Conservation (phyloP, 2,113 vertebrate species). For the Catharus fuscescens region DNA sequence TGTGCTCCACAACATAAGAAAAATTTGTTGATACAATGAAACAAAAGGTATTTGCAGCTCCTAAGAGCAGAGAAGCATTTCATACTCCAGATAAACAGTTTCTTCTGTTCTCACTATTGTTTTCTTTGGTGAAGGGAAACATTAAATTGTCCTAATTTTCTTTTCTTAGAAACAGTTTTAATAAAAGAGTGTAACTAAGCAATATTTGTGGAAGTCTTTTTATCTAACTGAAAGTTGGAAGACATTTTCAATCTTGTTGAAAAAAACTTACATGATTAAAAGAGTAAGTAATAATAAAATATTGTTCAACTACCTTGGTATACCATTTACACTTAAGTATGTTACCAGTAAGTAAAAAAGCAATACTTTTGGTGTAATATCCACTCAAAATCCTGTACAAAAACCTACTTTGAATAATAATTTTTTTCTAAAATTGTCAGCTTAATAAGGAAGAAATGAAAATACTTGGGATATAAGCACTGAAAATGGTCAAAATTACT, state of each 20-base stretch:
- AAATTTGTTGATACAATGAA: not conserved
- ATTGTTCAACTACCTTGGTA: slow-evolving; percentile 37
- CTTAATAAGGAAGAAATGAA: not conserved
- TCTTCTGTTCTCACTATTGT: slow-evolving; percentile 1
- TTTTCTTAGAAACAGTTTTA: slow-evolving; percentile 16
- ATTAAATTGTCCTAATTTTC: not conserved
- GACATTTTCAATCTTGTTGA: slow-evolving; percentile 54
- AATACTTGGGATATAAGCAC: not conserved
- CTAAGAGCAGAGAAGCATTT: not conserved
- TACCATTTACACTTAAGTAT: slow-evolving; percentile 31
- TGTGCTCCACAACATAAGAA: not conserved
- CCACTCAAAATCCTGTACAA: not conserved
- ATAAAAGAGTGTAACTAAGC: not conserved
- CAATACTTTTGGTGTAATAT: not conserved
- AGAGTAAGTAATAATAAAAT: slow-evolving; percentile 51
- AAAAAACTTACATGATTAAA: slow-evolving; percentile 23
- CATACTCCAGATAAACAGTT: not conserved
- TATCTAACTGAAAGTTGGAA: not conserved
- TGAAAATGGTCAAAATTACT: not conserved
- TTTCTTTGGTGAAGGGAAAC: not conserved
- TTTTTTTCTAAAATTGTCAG: not conserved
- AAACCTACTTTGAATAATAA: not conserved
- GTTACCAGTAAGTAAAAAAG: not conserved
- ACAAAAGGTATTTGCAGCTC: not conserved
- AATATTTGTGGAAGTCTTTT: not conserved